Conservation (phyloP, 2,888 invertebrate genomes). For the Lamellibrachia columna region DNA sequence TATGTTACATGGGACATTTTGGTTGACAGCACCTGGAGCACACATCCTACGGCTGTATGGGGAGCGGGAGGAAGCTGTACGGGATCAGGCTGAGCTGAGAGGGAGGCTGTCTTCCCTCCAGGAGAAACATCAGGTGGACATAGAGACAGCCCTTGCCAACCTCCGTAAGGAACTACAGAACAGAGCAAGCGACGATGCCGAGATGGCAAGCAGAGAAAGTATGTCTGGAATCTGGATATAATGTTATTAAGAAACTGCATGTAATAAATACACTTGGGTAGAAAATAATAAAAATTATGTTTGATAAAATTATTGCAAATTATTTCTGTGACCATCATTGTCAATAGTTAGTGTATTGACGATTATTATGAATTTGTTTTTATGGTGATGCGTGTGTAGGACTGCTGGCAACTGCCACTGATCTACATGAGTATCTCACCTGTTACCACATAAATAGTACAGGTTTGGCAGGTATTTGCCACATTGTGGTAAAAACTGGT, state of each 20-base stretch:
- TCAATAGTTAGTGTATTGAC: too few relatives aligned
- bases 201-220: conserved; percentile 58
- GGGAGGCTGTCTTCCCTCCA: conserved; percentile 49
- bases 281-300: too few relatives aligned
- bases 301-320: too few relatives aligned
- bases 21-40: neutral
- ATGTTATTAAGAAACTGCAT: neutral
- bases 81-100: conserved; percentile 53
- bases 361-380: too few relatives aligned
- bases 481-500: too few relatives aligned
- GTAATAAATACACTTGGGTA: too few relatives aligned
- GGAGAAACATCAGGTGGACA: conserved; percentile 49
- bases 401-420: too few relatives aligned
- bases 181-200: conserved; percentile 52
- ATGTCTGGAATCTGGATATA: conserved; percentile 19
- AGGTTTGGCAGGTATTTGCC: too few relatives aligned
- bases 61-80: conserved; percentile 54
- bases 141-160: conserved; percentile 46
- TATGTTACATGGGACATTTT: neutral
- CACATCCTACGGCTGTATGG: conserved; percentile 53
- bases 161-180: conserved; percentile 56
- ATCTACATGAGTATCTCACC: too few relatives aligned
- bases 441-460: too few relatives aligned
- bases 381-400: too few relatives aligned
- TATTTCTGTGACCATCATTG: too few relatives aligned